phyloP scores from a whole-genome alignment of 2,113 vertebrate genomes.

The Centropristis striata region DNA sequence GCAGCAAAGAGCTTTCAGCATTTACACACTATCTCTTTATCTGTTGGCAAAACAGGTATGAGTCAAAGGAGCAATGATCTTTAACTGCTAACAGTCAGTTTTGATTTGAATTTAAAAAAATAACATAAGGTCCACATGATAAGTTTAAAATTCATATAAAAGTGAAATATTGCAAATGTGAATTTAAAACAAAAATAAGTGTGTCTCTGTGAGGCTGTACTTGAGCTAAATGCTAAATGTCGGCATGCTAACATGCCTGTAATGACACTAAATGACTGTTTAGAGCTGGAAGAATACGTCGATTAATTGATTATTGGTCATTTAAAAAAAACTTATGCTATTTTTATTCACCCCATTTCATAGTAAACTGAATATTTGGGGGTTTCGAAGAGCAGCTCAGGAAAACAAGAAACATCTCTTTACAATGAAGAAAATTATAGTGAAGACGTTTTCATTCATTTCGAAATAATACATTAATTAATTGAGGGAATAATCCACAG shows the following conservation, averaged over 20 bases:
- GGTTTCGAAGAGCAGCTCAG: not conserved
- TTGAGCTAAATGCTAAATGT: not conserved
- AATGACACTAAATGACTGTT: too few relatives aligned
- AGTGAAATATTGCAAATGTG: not conserved
- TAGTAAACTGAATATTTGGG: not conserved
- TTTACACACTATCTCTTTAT: slow-evolving; percentile 29
- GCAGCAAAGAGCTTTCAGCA: slow-evolving; percentile 32
- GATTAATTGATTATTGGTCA: not conserved
- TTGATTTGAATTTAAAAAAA: slow-evolving; percentile 22
- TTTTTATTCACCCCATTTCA: not conserved
- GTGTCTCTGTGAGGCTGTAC: not conserved
- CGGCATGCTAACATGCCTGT: not conserved
- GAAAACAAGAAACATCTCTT: too few relatives aligned
- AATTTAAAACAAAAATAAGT: not conserved
- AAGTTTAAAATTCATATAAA: not conserved
- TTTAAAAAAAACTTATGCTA: not conserved
- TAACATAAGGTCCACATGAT: not conserved
- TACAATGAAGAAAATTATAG: not conserved
- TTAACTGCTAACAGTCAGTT: not conserved
- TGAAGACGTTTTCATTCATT: not conserved
- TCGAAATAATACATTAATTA: not conserved
- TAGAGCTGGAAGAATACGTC: not conserved
- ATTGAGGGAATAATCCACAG: not conserved
- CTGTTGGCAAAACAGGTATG: slow-evolving; percentile 41
- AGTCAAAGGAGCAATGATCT: slow-evolving; percentile 17